These are phyloP conservation scores for Acyrthosiphon pisum DNA, from an alignment of 1,140 invertebrate species.

Conservation along the genomic window DNA sequence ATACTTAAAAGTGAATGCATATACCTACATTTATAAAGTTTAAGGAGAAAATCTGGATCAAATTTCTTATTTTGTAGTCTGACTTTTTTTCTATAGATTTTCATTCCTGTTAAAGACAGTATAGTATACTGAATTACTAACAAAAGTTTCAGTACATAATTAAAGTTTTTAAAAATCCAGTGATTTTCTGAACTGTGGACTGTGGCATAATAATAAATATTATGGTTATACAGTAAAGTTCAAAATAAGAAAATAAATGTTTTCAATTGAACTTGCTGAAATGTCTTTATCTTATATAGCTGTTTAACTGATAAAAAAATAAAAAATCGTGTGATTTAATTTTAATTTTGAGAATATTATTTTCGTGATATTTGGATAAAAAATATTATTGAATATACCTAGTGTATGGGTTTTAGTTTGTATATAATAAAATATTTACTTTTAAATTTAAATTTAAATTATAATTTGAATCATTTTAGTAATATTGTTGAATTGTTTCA, in stretches of 20 bases:
- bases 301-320: background rate
- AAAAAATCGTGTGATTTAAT: background rate
- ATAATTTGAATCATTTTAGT: background rate
- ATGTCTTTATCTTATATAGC: too few species aligned
- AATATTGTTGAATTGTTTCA: background rate
- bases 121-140: background rate
- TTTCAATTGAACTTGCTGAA: too few species aligned
- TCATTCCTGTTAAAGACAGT: background rate
- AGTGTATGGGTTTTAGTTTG: background rate
- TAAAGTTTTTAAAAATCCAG: background rate
- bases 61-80: background rate
- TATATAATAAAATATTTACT: background rate
- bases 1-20: background rate
- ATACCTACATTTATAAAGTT: background rate
- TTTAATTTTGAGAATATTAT: background rate
- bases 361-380: background rate
- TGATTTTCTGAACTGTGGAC: background rate
- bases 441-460: background rate
- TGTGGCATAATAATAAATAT: background rate
- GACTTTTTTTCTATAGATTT: background rate
- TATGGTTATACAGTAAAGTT: background rate
- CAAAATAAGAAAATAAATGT: background rate
- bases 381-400: background rate
- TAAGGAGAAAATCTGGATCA: background rate
- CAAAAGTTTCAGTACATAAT: background rate